Evolutionary conservation across 2,797 vertebrate genomes (phyloP), one percentile per base, ranked within the genome.

Genomic region (Pyrocephalus nanus): DNA sequence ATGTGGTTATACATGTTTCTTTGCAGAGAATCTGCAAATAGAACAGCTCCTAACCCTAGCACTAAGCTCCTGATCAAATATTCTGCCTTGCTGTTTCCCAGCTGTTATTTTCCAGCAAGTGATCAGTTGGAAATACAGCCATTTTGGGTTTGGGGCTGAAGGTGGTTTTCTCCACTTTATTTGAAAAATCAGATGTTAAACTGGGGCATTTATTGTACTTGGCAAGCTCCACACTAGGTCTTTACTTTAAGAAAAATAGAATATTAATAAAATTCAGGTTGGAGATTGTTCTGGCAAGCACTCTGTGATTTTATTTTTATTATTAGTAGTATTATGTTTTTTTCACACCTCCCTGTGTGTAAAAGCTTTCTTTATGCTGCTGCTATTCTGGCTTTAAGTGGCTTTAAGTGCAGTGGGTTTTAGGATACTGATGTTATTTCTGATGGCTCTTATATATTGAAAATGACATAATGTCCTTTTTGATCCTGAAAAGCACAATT

Each of bases 121-220:
- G 67, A 32, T 86, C 55, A 40, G 64, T 78, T 82, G 91, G 76
- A 93, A 95, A 92, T 62, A 50, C 82, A 95, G 27, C 70, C 91
- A 78, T 79, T 89, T 88, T 71, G 71, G 27, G 38, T 30, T 84
- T 36, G 82, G 32, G 55, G 48, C 62, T 92, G 73, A 69, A 61
- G 38, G 40, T 95, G 36, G 2, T 81, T 82, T 88, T 76, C 62
- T 74, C 8, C 36, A 47, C 60, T 32, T 71, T 36, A n/a, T 51
- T 50, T 78, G 34, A 76, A 91, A 83, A 89, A 79, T 72, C 38
- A 61, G 38, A 26, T 13, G 2, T 80, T 82, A 77, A 93, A 30
- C 54, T 13, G 18, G 26, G 47, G 27, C 14, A 30, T 92, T 90
- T 75, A 55, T 45, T 87, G 75, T 14, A 45, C 34, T 71, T 93